A percentile compares a stretch with the other conserved stretches of the same genome.
Evolutionary conservation across 2,888 invertebrate species (phyloP).

Genomic region (Caenorhabditis wallacei): DNA sequence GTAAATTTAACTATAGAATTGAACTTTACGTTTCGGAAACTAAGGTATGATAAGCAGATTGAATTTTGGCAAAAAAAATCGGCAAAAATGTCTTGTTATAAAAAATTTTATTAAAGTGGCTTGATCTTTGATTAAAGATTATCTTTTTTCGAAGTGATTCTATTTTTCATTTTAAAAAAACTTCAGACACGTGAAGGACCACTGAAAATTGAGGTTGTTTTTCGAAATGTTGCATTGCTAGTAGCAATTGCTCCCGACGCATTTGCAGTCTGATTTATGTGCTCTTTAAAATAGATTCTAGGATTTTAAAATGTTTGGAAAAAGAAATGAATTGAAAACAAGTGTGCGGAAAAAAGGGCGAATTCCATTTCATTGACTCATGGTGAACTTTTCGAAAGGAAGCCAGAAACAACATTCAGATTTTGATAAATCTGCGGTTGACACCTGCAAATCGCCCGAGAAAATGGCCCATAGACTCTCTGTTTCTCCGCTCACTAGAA

Average conservation of each 20-base stretch:
- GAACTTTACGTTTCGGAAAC: too few species aligned
- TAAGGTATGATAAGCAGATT: too few species aligned
- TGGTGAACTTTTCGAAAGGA: not conserved
- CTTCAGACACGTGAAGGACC: constrained; percentile 18
- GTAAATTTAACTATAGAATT: too few species aligned
- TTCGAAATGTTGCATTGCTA: constrained; percentile 46
- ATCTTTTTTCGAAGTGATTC: too few species aligned
- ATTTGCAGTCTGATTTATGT: constrained; percentile 59
- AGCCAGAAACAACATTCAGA: constrained; percentile 42
- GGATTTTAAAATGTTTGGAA: constrained; percentile 18
- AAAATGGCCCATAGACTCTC: constrained; percentile 61
- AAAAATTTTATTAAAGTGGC: too few species aligned
- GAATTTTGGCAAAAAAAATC: too few species aligned
- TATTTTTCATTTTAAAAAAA: not conserved
- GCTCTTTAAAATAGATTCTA: constrained; percentile 24
- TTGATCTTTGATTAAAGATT: too few species aligned
- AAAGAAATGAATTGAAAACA: constrained; percentile 18
- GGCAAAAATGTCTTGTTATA: too few species aligned
- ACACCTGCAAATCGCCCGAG: constrained; percentile 65
- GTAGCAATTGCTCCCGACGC: constrained; percentile 46
- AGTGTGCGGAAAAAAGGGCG: not conserved
- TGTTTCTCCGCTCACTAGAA: constrained; percentile 44
- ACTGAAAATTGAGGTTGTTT: constrained; percentile 30
- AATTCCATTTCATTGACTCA: constrained; percentile 18
- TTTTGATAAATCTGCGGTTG: constrained; percentile 63